Percentiles rank a stretch among this genome's conserved stretches.
These are phyloP conservation scores for Choloepus didactylus DNA, from an alignment of 2,797 vertebrate species.

Conservation along the genomic window DNA sequence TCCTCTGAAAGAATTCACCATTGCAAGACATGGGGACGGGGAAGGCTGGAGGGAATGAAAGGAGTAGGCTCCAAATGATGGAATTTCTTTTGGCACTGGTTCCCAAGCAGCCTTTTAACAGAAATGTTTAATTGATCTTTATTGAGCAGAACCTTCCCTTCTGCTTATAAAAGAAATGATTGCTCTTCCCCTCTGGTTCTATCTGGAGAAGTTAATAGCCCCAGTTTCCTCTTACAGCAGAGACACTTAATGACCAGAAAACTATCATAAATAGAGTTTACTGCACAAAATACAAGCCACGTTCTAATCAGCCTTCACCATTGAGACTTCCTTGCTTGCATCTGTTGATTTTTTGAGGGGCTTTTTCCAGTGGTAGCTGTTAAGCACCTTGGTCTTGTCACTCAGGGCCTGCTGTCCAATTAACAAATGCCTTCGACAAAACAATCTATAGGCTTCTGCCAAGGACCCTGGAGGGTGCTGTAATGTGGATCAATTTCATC, in stretches of 20 bases:
- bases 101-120: constrained; percentile 82
- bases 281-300: constrained; percentile 84
- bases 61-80: neutral
- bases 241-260: constrained; percentile 82
- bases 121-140: constrained; percentile 88
- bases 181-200: constrained; percentile 79
- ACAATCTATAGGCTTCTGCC: constrained; percentile 53
- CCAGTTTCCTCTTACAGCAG: constrained; percentile 81
- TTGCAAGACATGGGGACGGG: neutral
- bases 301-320: constrained; percentile 79
- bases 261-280: constrained; percentile 85
- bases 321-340: constrained; percentile 69
- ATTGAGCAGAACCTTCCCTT: constrained; percentile 88
- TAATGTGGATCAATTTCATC: neutral
- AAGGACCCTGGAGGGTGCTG: neutral
- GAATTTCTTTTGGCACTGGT: constrained; percentile 44
- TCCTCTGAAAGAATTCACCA: constrained; percentile 60
- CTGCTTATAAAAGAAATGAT: constrained; percentile 87
- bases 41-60: neutral
- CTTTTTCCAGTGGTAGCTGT: constrained; percentile 62
- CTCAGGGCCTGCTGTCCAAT: constrained; percentile 66
- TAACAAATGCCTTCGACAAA: constrained; percentile 31
- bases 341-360: constrained; percentile 66
- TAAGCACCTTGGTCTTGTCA: constrained; percentile 25
- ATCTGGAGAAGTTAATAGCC: constrained; percentile 86